phyloP scores from a whole-genome alignment of 2,113 vertebrate species.

The Anhinga rufa region DNA sequence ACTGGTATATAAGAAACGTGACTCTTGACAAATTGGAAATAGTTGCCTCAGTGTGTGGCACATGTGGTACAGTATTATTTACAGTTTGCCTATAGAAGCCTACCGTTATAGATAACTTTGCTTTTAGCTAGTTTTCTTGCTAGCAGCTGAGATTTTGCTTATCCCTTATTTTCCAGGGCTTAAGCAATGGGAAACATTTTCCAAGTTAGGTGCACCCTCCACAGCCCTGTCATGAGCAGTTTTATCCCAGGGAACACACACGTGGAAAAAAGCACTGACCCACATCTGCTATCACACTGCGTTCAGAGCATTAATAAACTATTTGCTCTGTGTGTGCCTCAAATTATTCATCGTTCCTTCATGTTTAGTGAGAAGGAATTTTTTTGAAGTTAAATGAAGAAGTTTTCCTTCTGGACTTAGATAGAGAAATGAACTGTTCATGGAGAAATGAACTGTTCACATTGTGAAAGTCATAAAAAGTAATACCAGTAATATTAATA shows the following conservation, averaged over 20 bases:
- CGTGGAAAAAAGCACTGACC: background rate
- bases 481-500: background rate
- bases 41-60: background rate
- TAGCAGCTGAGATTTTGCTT: background rate
- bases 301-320: background rate
- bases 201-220: background rate
- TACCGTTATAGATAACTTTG: background rate
- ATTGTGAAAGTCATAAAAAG: background rate
- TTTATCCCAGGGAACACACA: background rate
- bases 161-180: background rate
- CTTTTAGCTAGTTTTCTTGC: background rate
- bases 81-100: background rate
- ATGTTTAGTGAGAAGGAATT: background rate
- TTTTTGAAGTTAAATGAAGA: background rate
- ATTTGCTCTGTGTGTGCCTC: background rate
- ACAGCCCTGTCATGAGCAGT: background rate
- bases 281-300: background rate
- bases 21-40: background rate
- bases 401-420: background rate
- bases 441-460: background rate
- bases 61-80: background rate
- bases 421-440: background rate
- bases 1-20: background rate
- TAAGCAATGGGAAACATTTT: background rate
- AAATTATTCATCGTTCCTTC: background rate